phyloP scores from a whole-genome alignment of 2,113 vertebrate genomes.

The Lophius piscatorius region DNA sequence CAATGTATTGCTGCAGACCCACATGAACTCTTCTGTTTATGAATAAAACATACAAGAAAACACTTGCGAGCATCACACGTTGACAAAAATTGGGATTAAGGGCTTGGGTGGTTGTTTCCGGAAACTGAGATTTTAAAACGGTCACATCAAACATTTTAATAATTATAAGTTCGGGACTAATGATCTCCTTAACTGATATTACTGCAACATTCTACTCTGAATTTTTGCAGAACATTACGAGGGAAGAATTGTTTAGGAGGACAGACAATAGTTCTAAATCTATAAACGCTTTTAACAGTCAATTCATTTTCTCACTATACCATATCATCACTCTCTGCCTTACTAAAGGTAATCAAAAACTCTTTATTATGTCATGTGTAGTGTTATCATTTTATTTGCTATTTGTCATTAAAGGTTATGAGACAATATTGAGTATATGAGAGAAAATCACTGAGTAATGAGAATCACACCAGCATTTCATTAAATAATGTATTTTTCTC shows the following conservation, averaged over 20 bases:
- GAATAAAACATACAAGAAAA: too few relatives aligned
- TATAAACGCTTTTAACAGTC: slow-evolving; percentile 16
- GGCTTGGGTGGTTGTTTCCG: too few relatives aligned
- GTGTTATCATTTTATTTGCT: not conserved
- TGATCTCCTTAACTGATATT: too few relatives aligned
- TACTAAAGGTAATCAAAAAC: slow-evolving; percentile 34
- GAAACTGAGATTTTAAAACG: too few relatives aligned
- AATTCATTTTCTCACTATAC: slow-evolving; percentile 18
- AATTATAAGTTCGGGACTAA: too few relatives aligned
- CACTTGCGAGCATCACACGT: too few relatives aligned
- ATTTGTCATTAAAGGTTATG: slow-evolving; percentile 36
- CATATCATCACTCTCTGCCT: slow-evolving; percentile 7
- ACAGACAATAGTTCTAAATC: not conserved
- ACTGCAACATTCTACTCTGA: not conserved
- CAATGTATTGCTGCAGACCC: too few relatives aligned
- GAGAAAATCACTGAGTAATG: not conserved
- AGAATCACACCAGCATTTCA: slow-evolving; percentile 15
- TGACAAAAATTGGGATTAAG: too few relatives aligned
- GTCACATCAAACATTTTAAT: too few relatives aligned
- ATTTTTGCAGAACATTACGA: not conserved
- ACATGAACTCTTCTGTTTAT: too few relatives aligned
- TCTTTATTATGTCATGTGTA: slow-evolving; percentile 3
- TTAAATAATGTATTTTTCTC: slow-evolving; percentile 7
- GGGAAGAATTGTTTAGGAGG: not conserved
- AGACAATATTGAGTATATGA: slow-evolving; percentile 14